Evolutionary conservation across 2,888 invertebrate species (phyloP).

Genomic region (Byasa hedistus): DNA sequence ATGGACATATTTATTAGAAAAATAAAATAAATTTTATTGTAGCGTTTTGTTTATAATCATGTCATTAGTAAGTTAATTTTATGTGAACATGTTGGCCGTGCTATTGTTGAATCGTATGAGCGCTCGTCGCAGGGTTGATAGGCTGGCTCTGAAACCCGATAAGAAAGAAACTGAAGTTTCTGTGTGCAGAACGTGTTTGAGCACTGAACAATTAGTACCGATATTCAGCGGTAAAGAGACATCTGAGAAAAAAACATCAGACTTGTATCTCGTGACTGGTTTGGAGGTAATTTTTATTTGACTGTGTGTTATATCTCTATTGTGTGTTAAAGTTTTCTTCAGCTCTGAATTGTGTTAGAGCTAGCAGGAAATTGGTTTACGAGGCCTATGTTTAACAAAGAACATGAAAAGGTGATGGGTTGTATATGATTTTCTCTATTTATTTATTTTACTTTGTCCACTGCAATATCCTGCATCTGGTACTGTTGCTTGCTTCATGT

Average conservation of each 20-base stretch:
- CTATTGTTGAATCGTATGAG: conserved; percentile 47
- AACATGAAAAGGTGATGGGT: not conserved
- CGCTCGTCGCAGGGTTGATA: conserved; percentile 36
- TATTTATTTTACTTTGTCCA: not conserved
- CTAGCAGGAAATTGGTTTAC: too few species aligned
- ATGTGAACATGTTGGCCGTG: conserved; percentile 49
- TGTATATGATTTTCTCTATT: not conserved
- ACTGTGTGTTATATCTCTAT: too few species aligned
- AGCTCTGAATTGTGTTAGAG: too few species aligned
- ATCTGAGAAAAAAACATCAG: conserved; percentile 47
- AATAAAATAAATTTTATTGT: too few species aligned
- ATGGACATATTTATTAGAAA: too few species aligned
- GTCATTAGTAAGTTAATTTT: not conserved
- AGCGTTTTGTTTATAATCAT: too few species aligned
- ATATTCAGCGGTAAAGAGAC: conserved; percentile 51
- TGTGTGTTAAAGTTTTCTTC: too few species aligned
- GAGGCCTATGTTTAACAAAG: not conserved
- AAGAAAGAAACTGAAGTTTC: conserved; percentile 28
- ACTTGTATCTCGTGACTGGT: conserved; percentile 53
- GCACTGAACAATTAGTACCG: conserved; percentile 46
- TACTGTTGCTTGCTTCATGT: too few species aligned
- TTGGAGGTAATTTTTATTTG: conserved; percentile 44
- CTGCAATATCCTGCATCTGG: not conserved
- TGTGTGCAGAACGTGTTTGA: conserved; percentile 57
- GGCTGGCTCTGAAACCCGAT: conserved; percentile 22